Base-by-base conservation (phyloP, 2,888 invertebrate genomes). In the Epistrophella euchroma region DNA sequence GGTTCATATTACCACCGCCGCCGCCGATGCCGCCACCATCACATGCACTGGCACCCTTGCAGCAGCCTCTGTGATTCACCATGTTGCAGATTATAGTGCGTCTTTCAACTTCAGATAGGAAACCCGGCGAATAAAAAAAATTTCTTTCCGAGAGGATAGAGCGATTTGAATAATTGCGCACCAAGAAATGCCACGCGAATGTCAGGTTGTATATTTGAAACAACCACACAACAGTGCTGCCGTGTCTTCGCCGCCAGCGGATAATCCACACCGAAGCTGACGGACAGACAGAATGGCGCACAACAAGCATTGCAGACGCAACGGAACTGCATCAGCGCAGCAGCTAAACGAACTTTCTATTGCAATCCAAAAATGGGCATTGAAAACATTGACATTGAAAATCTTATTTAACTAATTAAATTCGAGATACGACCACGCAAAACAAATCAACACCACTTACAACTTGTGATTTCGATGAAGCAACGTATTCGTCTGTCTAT, bases 351-450 rank as follows among this genome's bases (percentile, higher is more conserved):
- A 79, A 80, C 87, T 88, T 88, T 85, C 79, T 81, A 81, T 70
- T 79, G 55, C 80, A 80, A 72, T 84, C 84, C 79, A 76, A 70
- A 73, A 85, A 84, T 84, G 79, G 85, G 79, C 76, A 84, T 76
- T 84, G 85, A 87, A n/a, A n/a, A 77, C 84, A 85, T 73, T 88
- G 85, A 84, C 85, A 88, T 80, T 88, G 87, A 88, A 80, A 88
- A 84, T 84, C 87, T 77, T 75, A 85, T 85, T 83, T 74, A 80
- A 84, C 84, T 86, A 86, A 86, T 86, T 86, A 86, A 86, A 78
- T 82, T 66, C 82, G 77, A 74, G 77, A 82, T 81, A 86, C 85
- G 82, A 70, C 70, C 85, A 81, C 76, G 80, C 74, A 70, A 79
- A 79, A 68, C 77, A 70, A 86, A 81, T 76, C 77, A 68, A 77